phyloP scores from a whole-genome alignment of 64 coral and sea anemone species.

The Montipora cactus region DNA sequence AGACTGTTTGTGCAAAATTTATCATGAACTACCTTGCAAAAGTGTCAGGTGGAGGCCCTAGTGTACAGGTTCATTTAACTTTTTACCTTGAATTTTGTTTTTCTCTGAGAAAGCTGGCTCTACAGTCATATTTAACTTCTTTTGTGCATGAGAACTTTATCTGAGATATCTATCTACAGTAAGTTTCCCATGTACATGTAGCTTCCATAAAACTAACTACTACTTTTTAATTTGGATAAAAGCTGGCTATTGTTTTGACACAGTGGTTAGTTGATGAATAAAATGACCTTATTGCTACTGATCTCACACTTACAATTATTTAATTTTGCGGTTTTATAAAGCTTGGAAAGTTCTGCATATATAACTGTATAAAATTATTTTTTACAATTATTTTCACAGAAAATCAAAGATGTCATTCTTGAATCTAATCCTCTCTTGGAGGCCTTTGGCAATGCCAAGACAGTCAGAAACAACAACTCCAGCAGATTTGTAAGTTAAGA shows the following conservation, averaged over 20 bases:
- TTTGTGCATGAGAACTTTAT: neutral
- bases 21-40: constrained; percentile 99
- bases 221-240: neutral
- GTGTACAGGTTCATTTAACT: constrained; percentile 84
- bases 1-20: constrained; percentile 98
- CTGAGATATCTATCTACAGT: too few species aligned
- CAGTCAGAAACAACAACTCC: constrained; percentile 98
- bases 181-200: neutral
- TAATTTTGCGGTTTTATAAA: too few species aligned
- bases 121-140: too few species aligned
- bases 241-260: neutral
- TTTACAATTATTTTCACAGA: constrained; percentile 58
- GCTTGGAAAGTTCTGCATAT: too few species aligned
- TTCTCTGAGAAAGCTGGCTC: too few species aligned
- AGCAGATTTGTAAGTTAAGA: constrained; percentile 98
- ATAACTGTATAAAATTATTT: too few species aligned
- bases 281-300: too few species aligned
- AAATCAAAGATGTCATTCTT: constrained; percentile 99
- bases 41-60: constrained; percentile 96
- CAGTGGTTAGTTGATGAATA: too few species aligned
- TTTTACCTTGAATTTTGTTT: neutral
- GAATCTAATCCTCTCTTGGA: constrained; percentile 99
- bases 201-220: neutral
- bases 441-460: constrained; percentile 99
- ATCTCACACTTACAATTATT: too few species aligned